Percentiles rank a stretch among this genome's conserved stretches.
These are phyloP conservation scores for Amniataba percoides DNA, from an alignment of 2,797 vertebrate species.

Conservation along the genomic window DNA sequence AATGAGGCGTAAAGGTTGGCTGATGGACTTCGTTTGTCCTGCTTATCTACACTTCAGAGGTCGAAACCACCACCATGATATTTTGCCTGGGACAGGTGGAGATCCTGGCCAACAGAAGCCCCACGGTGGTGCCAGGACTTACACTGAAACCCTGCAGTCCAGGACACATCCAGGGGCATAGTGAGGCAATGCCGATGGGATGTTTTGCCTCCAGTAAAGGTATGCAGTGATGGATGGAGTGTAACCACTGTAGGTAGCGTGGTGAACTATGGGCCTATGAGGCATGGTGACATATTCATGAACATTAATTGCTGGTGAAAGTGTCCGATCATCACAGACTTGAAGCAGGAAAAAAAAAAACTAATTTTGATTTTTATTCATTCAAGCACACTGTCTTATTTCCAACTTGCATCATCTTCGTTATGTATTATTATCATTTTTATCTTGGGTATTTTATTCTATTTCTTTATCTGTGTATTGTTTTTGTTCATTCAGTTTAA, in stretches of 20 bases:
- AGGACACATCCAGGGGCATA: constrained; percentile 1
- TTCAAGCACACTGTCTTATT: no score
- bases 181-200: not conserved
- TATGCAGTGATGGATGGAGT: constrained; percentile 28
- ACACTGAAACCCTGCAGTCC: not conserved
- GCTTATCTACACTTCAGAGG: constrained; percentile 64
- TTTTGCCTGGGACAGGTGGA: constrained; percentile 51
- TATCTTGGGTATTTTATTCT: not conserved
- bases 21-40: constrained; percentile 63
- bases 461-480: no score
- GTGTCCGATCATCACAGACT: constrained; percentile 6
- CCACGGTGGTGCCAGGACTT: not conserved
- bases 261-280: not conserved
- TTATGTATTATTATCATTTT: no score
- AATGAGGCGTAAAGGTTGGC: constrained; percentile 69
- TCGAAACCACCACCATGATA: constrained; percentile 39
- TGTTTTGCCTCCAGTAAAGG: not conserved
- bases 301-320: constrained; percentile 9
- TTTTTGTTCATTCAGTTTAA: not conserved
- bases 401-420: no score
- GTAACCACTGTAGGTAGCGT: not conserved
- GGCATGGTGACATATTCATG: constrained; percentile 17
- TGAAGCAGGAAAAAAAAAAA: not conserved
- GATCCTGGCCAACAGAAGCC: constrained; percentile 23
- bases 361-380: no score